Conservation (phyloP, 2,113 vertebrate species). For the Clarias macrocephalus region DNA sequence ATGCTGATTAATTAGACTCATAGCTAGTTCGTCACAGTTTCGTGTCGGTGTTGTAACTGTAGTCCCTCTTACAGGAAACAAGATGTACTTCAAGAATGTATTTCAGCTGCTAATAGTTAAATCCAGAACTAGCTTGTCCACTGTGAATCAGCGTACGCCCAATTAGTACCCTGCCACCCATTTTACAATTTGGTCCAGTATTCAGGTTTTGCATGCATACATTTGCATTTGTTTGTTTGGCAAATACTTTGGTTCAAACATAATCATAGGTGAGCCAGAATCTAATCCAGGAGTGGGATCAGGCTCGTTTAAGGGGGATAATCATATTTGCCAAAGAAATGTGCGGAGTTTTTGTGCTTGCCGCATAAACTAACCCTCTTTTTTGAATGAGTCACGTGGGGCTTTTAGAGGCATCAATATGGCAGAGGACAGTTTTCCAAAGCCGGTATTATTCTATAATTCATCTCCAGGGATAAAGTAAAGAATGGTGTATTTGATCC, state of each 20-base stretch:
- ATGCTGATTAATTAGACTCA: too few relatives aligned
- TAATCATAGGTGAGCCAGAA: not conserved
- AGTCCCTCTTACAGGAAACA: not conserved
- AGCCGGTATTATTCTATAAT: not conserved
- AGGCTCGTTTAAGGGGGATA: not conserved
- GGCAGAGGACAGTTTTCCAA: not conserved
- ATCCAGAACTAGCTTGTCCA: not conserved
- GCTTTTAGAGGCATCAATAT: not conserved
- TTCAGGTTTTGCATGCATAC: not conserved
- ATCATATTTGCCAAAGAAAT: not conserved
- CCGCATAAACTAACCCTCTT: not conserved
- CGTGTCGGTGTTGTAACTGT: not conserved
- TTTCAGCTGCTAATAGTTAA: not conserved
- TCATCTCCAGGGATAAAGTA: not conserved
- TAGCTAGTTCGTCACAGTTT: too few relatives aligned
- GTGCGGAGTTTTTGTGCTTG: not conserved
- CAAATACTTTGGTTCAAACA: slow-evolving; percentile 1
- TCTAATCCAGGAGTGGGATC: not conserved
- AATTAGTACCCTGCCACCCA: not conserved
- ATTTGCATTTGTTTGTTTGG: not conserved
- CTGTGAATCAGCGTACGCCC: not conserved
- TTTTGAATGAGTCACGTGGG: slow-evolving; percentile 23
- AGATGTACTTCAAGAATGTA: not conserved
- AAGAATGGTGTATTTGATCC: not conserved
- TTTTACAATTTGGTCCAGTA: not conserved